Conservation (phyloP, 2,797 vertebrate species). For the Gambusia yucatana region DNA sequence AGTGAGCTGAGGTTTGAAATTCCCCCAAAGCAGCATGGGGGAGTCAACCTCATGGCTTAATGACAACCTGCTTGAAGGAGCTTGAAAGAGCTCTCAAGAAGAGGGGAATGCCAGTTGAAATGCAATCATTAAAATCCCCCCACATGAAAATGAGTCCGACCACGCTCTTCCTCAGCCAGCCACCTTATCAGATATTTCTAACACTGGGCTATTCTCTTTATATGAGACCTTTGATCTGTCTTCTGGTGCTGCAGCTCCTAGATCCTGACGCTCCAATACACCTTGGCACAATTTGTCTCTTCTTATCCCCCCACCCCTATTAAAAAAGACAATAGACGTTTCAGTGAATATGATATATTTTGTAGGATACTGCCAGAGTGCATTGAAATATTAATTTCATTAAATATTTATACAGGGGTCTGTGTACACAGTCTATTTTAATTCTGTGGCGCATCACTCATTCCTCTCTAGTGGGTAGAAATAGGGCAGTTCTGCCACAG, state of each 20-base stretch:
- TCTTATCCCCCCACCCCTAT: not conserved
- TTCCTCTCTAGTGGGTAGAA: conserved; percentile 68
- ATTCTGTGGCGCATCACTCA: conserved; percentile 80
- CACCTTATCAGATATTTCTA: conserved; percentile 70
- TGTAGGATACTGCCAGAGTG: conserved; percentile 77
- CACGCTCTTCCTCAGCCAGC: conserved; percentile 64
- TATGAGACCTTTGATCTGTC: conserved; percentile 56
- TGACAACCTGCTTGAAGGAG: conserved; percentile 80
- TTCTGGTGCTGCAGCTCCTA: conserved; percentile 45
- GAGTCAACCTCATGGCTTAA: conserved; percentile 75
- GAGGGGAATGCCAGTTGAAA: conserved; percentile 68
- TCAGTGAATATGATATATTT: conserved; percentile 79
- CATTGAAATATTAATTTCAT: conserved; percentile 84
- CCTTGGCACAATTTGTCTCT: conserved; percentile 69
- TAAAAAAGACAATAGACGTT: conserved; percentile 73
- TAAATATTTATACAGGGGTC: conserved; percentile 81
- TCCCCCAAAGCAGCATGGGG: conserved; percentile 63
- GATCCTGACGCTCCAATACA: conserved; percentile 56
- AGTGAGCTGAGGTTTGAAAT: conserved; percentile 62
- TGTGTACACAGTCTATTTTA: conserved; percentile 85
- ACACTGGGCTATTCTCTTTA: conserved; percentile 59
- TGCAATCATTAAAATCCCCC: conserved; percentile 80
- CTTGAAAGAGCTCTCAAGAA: conserved; percentile 79
- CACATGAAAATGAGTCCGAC: conserved; percentile 75
- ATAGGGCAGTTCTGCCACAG: conserved; percentile 73